A percentile compares a stretch with the other conserved stretches of the same genome.
phyloP scores from a whole-genome alignment of 1,140 invertebrate genomes.

The Calephelis virginiensis region DNA sequence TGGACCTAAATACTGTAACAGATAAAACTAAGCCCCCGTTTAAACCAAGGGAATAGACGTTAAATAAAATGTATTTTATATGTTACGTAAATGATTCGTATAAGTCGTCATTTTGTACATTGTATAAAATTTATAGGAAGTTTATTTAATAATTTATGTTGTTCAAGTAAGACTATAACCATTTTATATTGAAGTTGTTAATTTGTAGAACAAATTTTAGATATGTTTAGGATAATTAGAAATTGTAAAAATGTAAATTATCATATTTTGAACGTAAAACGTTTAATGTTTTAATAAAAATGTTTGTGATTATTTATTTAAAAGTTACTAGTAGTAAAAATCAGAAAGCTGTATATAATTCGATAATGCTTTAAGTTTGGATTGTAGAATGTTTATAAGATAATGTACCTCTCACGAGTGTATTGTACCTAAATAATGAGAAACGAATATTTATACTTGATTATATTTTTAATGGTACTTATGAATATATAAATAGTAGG shows the following conservation, averaged over 20 bases:
- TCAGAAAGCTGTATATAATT: conserved; percentile 18
- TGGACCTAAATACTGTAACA: conserved; percentile 66
- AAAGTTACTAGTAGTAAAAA: conserved; percentile 12
- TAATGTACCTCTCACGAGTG: conserved; percentile 6
- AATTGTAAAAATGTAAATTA: conserved; percentile 23
- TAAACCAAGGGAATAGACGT: conserved; percentile 31
- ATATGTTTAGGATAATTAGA: conserved; percentile 15
- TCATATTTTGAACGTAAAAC: conserved; percentile 45
- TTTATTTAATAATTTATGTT: not conserved
- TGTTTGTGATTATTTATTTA: conserved; percentile 13
- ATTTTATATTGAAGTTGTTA: conserved; percentile 9
- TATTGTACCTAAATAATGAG: conserved; percentile 20
- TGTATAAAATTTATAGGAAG: conserved; percentile 13
- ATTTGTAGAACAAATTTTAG: conserved; percentile 3
- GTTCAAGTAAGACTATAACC: conserved; percentile 4
- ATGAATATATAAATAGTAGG: conserved; percentile 19
- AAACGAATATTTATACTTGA: conserved; percentile 32
- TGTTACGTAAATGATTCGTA: not conserved
- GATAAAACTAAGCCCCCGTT: conserved; percentile 55
- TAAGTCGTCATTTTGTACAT: conserved; percentile 5
- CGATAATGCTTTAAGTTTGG: conserved; percentile 18
- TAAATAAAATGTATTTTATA: conserved; percentile 7
- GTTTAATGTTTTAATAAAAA: conserved; percentile 32
- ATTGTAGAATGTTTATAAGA: conserved; percentile 11
- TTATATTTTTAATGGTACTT: conserved; percentile 23